Conservation (phyloP, 2,113 vertebrate genomes). For the Limnothrissa miodon region DNA sequence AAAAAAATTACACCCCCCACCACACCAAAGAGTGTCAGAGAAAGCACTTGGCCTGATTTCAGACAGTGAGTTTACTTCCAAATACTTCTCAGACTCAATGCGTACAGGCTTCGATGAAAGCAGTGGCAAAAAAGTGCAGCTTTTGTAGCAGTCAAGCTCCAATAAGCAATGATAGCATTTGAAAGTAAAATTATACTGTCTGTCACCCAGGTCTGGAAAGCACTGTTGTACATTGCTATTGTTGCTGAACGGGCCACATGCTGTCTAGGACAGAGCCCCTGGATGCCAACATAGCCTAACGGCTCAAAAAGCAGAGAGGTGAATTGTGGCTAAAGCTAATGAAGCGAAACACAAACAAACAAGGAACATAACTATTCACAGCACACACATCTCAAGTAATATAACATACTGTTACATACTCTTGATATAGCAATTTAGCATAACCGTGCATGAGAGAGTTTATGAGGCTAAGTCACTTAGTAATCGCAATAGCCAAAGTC, state of each 20-base stretch:
- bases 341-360: slow-evolving; percentile 9
- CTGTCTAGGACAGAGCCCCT: slow-evolving; percentile 52
- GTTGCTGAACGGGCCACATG: slow-evolving; percentile 50
- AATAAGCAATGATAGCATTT: background rate
- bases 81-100: slow-evolving; percentile 30
- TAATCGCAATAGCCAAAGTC: background rate
- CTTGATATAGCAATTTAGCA: slow-evolving; percentile 4
- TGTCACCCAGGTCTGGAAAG: background rate
- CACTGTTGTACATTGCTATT: background rate
- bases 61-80: background rate
- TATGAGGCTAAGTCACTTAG: background rate
- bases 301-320: slow-evolving; percentile 18
- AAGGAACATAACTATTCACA: background rate
- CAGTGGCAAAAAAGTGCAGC: background rate
- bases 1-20: slow-evolving; percentile 69
- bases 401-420: slow-evolving; percentile 20
- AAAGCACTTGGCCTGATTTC: slow-evolving; percentile 31
- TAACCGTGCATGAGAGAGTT: slow-evolving; percentile 19
- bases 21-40: slow-evolving; percentile 68
- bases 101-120: slow-evolving; percentile 45
- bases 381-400: slow-evolving; percentile 13
- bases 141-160: background rate
- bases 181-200: background rate
- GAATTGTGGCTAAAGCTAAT: slow-evolving; percentile 16
- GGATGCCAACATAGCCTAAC: slow-evolving; percentile 15